A percentile compares a stretch with the other conserved stretches of the same genome.
Conservation (phyloP, 2,888 invertebrate species). For the Drosophila basisetae region DNA sequence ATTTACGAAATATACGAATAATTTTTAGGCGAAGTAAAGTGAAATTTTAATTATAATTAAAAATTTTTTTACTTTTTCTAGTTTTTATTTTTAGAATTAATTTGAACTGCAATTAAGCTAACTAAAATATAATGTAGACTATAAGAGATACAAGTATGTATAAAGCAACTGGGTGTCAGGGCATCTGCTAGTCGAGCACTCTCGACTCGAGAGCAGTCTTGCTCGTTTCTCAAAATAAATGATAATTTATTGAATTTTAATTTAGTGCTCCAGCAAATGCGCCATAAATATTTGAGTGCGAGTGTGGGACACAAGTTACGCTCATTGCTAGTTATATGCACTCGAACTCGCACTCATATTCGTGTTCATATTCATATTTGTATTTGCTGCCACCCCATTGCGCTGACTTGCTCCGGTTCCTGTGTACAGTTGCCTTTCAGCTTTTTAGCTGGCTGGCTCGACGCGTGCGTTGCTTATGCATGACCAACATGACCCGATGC, state of each 20-base stretch:
- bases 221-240: constrained; percentile 63
- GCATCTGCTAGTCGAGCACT: background rate
- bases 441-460: constrained; percentile 59
- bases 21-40: background rate
- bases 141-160: background rate
- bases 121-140: background rate
- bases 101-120: background rate
- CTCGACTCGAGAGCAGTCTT: background rate
- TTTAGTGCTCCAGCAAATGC: constrained; percentile 72
- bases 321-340: constrained; percentile 69
- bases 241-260: constrained; percentile 83
- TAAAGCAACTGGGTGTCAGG: background rate
- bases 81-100: background rate
- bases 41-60: background rate
- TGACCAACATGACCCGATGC: constrained; percentile 43
- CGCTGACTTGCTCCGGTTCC: background rate
- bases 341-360: background rate
- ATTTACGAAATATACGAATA: background rate
- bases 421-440: constrained; percentile 67
- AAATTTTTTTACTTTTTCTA: background rate
- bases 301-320: constrained; percentile 58
- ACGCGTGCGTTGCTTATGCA: constrained; percentile 67
- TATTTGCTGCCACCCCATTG: constrained; percentile 36
- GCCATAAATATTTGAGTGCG: constrained; percentile 79
- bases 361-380: background rate